These are phyloP conservation scores for Anolis apletophallus DNA, from an alignment of 2,797 vertebrate species.

Conservation along the genomic window DNA sequence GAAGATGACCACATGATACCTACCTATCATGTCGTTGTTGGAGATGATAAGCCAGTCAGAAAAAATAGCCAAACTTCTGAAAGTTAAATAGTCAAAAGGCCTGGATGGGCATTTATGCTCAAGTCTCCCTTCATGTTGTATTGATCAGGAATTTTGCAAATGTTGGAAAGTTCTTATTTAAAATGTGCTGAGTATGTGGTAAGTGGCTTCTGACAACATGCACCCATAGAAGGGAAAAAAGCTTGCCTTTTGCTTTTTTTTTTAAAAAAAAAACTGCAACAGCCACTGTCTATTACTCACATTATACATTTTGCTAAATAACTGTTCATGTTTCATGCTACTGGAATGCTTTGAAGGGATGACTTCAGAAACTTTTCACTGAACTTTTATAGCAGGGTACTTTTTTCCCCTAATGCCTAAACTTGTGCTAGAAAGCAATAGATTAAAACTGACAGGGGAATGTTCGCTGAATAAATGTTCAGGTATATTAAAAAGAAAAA, in stretches of 20 bases:
- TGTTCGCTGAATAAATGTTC: neutral
- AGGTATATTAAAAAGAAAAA: neutral
- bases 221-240: neutral
- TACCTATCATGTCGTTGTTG: too few species aligned
- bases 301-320: neutral
- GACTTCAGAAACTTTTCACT: neutral
- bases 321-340: neutral
- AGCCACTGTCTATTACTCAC: neutral
- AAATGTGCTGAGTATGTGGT: neutral
- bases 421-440: neutral
- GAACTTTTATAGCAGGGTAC: neutral
- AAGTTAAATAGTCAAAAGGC: too few species aligned
- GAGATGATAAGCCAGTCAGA: too few species aligned
- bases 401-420: neutral
- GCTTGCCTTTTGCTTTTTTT: neutral
- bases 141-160: too few species aligned
- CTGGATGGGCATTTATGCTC: too few species aligned
- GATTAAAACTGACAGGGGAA: neutral
- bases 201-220: neutral
- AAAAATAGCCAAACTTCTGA: too few species aligned
- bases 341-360: neutral
- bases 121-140: too few species aligned
- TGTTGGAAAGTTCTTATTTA: too few species aligned
- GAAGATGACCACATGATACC: too few species aligned
- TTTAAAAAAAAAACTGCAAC: neutral